These are phyloP conservation scores for Scaptomyza parva DNA, from an alignment of 2,888 invertebrate species.

Conservation along the genomic window DNA sequence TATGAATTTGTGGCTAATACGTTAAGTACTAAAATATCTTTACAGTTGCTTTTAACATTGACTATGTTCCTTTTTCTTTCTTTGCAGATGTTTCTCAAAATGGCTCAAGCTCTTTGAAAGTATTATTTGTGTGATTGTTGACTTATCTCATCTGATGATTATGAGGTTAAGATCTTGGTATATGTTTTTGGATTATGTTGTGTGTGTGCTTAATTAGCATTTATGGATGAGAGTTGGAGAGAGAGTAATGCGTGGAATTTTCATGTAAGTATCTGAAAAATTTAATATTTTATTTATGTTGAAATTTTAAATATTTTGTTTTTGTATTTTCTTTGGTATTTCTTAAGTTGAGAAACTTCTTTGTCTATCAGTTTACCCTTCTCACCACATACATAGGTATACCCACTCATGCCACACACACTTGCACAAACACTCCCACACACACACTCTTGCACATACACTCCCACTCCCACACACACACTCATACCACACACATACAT, in stretches of 20 bases:
- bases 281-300: background rate
- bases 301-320: too few relatives aligned
- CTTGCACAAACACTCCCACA: too few relatives aligned
- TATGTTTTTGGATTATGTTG: background rate
- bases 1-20: slow-evolving; percentile 23
- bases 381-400: too few relatives aligned
- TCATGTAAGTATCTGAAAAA: background rate
- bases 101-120: background rate
- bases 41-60: slow-evolving; percentile 27
- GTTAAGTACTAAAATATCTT: slow-evolving; percentile 24
- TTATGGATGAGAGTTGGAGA: background rate
- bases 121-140: background rate
- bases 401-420: too few relatives aligned
- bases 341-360: too few relatives aligned
- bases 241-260: background rate
- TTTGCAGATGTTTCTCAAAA: background rate
- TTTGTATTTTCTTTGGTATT: too few relatives aligned
- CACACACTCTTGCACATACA: too few relatives aligned
- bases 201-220: slow-evolving; percentile 4
- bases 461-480: too few relatives aligned
- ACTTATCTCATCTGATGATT: background rate
- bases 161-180: background rate
- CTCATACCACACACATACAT: background rate
- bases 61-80: too few relatives aligned
- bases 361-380: too few relatives aligned